Percentiles rank a stretch among this genome's conserved stretches.
phyloP scores from a whole-genome alignment of 2,888 invertebrate genomes.

The Odontomyia ornata region DNA sequence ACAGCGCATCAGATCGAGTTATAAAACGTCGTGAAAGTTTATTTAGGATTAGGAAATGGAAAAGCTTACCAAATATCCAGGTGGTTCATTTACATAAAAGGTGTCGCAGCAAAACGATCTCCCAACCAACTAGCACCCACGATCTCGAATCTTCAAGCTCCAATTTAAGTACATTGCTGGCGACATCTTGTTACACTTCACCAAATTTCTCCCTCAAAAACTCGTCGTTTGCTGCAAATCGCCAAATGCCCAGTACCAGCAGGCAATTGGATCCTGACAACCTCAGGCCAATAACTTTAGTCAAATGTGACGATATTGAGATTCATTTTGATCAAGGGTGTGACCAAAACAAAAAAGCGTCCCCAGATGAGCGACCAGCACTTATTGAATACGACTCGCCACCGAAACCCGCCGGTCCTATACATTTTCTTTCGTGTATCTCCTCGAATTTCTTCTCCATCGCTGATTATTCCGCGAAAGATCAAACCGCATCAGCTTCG shows the following conservation, averaged over 20 bases:
- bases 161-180: neutral
- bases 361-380: constrained; percentile 31
- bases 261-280: neutral
- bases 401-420: constrained; percentile 38
- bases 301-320: constrained; percentile 63
- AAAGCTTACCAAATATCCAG: constrained; percentile 62
- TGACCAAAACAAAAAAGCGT: constrained; percentile 6
- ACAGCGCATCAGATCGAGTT: neutral
- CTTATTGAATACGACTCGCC: constrained; percentile 44
- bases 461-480: neutral
- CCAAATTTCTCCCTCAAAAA: neutral
- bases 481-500: neutral
- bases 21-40: too few species aligned
- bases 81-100: constrained; percentile 52
- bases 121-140: constrained; percentile 57
- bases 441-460: constrained; percentile 44
- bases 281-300: constrained; percentile 50
- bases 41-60: constrained; percentile 57
- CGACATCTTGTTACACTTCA: neutral
- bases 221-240: too few species aligned
- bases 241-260: neutral
- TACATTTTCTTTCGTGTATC: constrained; percentile 46
- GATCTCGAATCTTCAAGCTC: neutral
- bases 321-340: constrained; percentile 60
- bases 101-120: constrained; percentile 54